Percentiles rank a stretch among this genome's conserved stretches.
These are phyloP conservation scores for Eospalax fontanierii DNA, from an alignment of 2,797 vertebrate species.

Conservation along the genomic window DNA sequence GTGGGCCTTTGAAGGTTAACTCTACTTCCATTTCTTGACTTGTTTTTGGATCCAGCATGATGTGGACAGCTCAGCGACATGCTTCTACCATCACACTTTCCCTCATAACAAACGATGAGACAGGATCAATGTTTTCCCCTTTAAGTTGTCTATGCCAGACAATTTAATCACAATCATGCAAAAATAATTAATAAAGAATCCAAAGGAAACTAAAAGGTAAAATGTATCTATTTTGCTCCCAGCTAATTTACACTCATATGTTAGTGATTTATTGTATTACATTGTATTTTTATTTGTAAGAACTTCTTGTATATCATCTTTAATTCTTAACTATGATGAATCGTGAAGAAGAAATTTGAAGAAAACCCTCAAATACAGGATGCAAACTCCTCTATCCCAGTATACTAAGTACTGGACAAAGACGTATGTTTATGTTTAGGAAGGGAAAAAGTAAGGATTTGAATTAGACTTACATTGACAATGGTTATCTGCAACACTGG, in stretches of 20 bases:
- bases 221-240: background rate
- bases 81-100: background rate
- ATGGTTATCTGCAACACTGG: constrained; percentile 38
- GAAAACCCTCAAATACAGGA: constrained; percentile 20
- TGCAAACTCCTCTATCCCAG: background rate
- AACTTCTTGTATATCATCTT: constrained; percentile 36
- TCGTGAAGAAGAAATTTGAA: constrained; percentile 43
- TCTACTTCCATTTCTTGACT: background rate
- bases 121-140: background rate
- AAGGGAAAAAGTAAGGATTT: constrained; percentile 32
- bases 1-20: background rate
- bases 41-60: background rate
- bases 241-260: background rate
- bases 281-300: background rate
- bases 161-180: background rate
- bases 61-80: background rate
- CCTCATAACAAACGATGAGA: background rate
- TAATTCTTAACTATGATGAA: constrained; percentile 20
- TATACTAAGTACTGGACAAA: constrained; percentile 22
- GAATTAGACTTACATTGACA: constrained; percentile 54
- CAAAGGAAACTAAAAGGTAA: background rate
- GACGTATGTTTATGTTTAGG: constrained; percentile 44
- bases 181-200: background rate
- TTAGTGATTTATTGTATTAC: background rate
- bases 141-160: background rate